phyloP scores from a whole-genome alignment of 1,140 invertebrate genomes.

The Drosophila suzukii region DNA sequence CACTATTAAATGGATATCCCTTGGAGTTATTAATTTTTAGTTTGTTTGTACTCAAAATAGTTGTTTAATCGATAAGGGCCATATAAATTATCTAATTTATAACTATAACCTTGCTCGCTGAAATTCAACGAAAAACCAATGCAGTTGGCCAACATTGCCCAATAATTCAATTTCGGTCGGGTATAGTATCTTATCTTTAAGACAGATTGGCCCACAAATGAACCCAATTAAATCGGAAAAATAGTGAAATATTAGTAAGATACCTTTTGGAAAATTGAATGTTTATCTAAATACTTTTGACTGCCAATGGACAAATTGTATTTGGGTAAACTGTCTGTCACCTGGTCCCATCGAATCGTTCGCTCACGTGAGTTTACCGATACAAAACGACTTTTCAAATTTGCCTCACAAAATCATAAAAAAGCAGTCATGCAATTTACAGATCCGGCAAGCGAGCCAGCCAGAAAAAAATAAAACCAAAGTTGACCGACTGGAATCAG shows the following conservation, averaged over 20 bases:
- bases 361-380: constrained; percentile 57
- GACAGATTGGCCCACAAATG: constrained; percentile 23
- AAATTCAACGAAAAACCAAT: constrained; percentile 6
- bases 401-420: constrained; percentile 40
- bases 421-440: constrained; percentile 48
- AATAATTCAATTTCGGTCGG: constrained; percentile 12
- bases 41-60: constrained; percentile 8
- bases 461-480: constrained; percentile 8
- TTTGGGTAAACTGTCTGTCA: constrained; percentile 64
- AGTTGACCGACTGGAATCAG: constrained; percentile 38
- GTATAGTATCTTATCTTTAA: constrained; percentile 42
- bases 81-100: constrained; percentile 23
- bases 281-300: constrained; percentile 32
- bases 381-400: constrained; percentile 73
- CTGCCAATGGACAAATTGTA: constrained; percentile 72
- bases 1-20: background rate
- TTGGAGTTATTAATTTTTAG: background rate
- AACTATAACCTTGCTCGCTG: background rate
- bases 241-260: background rate
- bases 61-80: constrained; percentile 1
- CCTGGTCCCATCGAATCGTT: constrained; percentile 49
- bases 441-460: constrained; percentile 35
- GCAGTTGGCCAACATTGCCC: constrained; percentile 8
- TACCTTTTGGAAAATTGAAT: constrained; percentile 6
- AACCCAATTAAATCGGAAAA: constrained; percentile 19